Base-by-base conservation (phyloP, 2,113 vertebrate genomes). In the Cygnus buccinator region DNA sequence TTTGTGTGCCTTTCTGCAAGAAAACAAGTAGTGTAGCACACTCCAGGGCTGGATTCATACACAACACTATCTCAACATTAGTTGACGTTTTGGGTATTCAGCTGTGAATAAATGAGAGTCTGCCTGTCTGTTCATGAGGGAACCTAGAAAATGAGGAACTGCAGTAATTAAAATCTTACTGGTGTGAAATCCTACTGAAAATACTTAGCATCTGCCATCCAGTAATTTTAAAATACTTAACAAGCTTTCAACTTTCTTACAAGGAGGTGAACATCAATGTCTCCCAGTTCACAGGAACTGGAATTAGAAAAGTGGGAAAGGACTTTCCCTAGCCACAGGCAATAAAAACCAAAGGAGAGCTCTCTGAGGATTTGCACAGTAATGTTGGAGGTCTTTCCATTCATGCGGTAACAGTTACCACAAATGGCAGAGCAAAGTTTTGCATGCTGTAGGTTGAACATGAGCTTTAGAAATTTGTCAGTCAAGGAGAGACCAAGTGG, bases 161-260 rank as follows among this genome's bases (percentile, higher is more conserved):
- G 5, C 37, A 3, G 67, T 96, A 94, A 96, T 96, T 96, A 97
- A 94, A 95, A 82, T 89, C 80, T 89, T 92, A 66, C 62, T 84
- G 61, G 65, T 95, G 73, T 93, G 80, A 91, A 96, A 90, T 84
- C 62, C 35, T 73, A 26, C 87, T 84, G 86, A 89, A 96, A 94
- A 92, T 81, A 46, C 77, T 90, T 87, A 73, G 63, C 66, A 73
- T 91, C 84, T 95, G 74, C 39, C 77, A 59, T 55, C 71, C 71
- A 80, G 67, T 41, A 59, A 67, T 87, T 80, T 62, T 65, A 33
- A 89, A 94, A n/a, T 48, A 37, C 73, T 89, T 93, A 75, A 66
- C 58, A 91, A 87, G 91, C 80, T 90, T 96, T 92, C 3, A 11
- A 73, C 71, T 90, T 86, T 67, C 46, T 77, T 54, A 26, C 14